phyloP scores from a whole-genome alignment of 2,113 vertebrate genomes.

The Aleadryas rufinucha region DNA sequence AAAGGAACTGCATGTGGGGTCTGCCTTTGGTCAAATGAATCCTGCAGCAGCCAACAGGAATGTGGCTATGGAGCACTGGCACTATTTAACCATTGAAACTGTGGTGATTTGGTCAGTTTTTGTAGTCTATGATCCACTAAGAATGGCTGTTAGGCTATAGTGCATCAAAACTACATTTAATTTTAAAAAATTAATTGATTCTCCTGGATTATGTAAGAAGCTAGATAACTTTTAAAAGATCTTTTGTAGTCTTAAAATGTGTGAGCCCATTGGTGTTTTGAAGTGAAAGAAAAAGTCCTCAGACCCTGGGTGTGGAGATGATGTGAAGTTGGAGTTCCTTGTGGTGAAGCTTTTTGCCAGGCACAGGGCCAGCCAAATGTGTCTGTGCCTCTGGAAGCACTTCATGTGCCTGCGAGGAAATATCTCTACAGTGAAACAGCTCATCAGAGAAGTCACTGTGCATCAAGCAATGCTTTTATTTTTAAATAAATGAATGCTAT shows the following conservation, averaged over 20 bases:
- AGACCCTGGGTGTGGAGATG: not conserved
- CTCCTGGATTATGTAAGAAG: not conserved
- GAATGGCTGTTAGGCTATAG: not conserved
- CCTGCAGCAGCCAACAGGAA: not conserved
- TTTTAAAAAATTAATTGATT: not conserved
- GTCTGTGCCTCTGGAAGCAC: not conserved
- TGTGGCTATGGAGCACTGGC: not conserved
- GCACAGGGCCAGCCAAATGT: not conserved
- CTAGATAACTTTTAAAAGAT: not conserved
- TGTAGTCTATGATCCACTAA: not conserved
- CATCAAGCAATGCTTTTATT: not conserved
- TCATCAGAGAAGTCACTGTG: not conserved
- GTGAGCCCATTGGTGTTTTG: not conserved
- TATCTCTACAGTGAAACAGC: not conserved
- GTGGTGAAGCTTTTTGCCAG: not conserved
- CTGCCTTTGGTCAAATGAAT: not conserved
- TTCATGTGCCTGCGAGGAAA: accelerated
- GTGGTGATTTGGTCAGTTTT: not conserved
- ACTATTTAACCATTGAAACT: not conserved
- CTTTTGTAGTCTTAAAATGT: not conserved
- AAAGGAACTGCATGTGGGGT: not conserved
- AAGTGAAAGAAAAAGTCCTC: not conserved
- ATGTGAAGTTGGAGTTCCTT: not conserved
- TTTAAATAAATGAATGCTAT: not conserved
- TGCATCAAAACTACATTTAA: not conserved